Conservation (phyloP, 2,113 vertebrate genomes). For the Craseonycteris thonglongyai region DNA sequence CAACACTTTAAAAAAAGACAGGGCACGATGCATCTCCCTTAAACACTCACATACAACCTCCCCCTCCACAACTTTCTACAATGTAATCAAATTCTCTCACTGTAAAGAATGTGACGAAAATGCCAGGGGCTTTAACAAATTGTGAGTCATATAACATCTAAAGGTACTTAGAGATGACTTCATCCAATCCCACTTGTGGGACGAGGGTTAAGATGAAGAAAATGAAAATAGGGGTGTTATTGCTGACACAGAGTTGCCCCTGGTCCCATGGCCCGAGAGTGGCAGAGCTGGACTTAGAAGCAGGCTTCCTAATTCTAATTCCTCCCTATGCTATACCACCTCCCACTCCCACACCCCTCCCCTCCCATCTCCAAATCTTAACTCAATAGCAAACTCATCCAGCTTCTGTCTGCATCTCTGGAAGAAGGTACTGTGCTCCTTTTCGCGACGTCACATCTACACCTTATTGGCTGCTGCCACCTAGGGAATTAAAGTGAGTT, state of each 20-base stretch:
- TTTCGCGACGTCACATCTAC: neutral
- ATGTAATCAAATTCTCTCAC: neutral
- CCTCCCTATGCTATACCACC: neutral
- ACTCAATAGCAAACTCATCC: neutral
- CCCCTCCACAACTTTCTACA: neutral
- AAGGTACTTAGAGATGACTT: neutral
- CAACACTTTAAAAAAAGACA: neutral
- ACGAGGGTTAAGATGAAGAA: neutral
- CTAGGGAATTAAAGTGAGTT: conserved; percentile 18
- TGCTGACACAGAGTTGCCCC: neutral
- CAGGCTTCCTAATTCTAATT: neutral
- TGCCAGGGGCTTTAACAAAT: neutral
- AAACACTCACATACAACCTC: neutral
- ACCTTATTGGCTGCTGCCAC: conserved; percentile 31
- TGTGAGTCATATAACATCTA: neutral
- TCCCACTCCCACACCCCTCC: neutral
- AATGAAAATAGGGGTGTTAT: rapidly evolving
- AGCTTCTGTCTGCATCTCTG: neutral
- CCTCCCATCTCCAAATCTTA: neutral
- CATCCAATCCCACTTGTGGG: neutral
- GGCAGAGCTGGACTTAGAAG: neutral
- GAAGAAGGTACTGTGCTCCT: neutral
- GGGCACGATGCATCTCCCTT: neutral
- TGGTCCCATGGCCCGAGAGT: neutral
- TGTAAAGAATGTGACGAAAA: neutral